Conservation (phyloP, 2,888 invertebrate species). For the Oxyteleia sp. region DNA sequence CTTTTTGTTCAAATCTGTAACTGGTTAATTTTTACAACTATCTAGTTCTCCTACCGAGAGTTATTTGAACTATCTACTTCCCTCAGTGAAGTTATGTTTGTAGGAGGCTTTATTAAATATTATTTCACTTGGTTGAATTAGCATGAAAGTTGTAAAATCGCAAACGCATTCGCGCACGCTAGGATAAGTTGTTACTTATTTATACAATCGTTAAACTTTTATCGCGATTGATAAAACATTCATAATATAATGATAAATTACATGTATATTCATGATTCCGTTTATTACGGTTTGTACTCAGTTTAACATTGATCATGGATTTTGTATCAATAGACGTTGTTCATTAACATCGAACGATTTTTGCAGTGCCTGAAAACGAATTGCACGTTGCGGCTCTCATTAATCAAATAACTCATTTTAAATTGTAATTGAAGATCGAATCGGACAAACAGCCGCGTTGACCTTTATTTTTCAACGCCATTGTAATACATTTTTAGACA, state of each 20-base stretch:
- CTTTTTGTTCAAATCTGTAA: too few species aligned
- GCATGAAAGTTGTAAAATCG: constrained; percentile 37
- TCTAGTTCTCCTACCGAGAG: too few species aligned
- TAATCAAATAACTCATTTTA: constrained; percentile 1
- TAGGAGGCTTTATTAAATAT: constrained; percentile 26
- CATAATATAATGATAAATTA: constrained; percentile 38
- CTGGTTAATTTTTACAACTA: too few species aligned
- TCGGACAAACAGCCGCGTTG: not conserved
- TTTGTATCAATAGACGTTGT: constrained; percentile 12
- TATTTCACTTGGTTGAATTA: constrained; percentile 2
- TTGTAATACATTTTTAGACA: not conserved
- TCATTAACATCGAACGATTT: constrained; percentile 18
- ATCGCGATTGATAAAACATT: constrained; percentile 50
- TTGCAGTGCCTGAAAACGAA: constrained; percentile 12
- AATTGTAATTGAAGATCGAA: not conserved
- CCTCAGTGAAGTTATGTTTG: constrained; percentile 31
- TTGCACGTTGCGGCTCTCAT: not conserved
- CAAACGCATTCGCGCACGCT: constrained; percentile 23
- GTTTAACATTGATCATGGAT: constrained; percentile 21
- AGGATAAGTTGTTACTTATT: constrained; percentile 27
- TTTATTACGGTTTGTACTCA: constrained; percentile 7
- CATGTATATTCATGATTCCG: constrained; percentile 14
- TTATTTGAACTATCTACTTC: too few species aligned
- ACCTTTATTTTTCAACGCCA: not conserved
- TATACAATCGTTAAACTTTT: constrained; percentile 48